A percentile compares a stretch with the other conserved stretches of the same genome.
Evolutionary conservation across 2,888 invertebrate genomes (phyloP).

Genomic region (Trachelus iudaicus): DNA sequence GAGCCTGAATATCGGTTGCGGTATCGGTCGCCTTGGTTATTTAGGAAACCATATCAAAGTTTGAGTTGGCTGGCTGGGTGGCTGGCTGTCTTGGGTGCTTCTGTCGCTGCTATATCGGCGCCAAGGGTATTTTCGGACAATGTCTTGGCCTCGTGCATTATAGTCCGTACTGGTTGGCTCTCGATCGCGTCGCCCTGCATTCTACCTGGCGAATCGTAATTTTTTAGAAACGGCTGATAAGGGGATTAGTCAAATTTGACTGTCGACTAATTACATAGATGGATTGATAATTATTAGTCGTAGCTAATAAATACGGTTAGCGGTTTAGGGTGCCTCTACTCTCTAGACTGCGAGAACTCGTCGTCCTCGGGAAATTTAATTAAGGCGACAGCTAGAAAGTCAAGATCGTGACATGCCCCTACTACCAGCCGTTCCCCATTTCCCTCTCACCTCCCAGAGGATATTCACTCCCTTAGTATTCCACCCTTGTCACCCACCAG

Average conservation of each 20-base stretch:
- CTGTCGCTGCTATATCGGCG: neutral
- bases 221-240: neutral
- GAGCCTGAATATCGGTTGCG: constrained; percentile 43
- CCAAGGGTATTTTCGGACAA: neutral
- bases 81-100: neutral
- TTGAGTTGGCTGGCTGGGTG: constrained; percentile 50
- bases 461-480: constrained; percentile 11
- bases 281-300: neutral
- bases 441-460: constrained; percentile 5
- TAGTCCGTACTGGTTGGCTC: neutral
- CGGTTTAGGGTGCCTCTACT: neutral
- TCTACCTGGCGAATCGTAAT: neutral
- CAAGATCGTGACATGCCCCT: constrained; percentile 31
- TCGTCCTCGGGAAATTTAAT: constrained; percentile 13
- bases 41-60: constrained; percentile 62
- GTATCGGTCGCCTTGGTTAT: constrained; percentile 62
- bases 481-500: constrained; percentile 2
- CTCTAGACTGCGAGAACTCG: neutral
- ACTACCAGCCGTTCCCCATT: neutral
- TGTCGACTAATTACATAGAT: neutral
- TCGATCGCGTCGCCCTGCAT: neutral
- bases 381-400: constrained; percentile 45
- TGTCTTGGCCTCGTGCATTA: neutral
- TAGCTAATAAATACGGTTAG: neutral
- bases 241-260: neutral